These are phyloP conservation scores for Caenorhabditis tropicalis DNA, from an alignment of 1,140 invertebrate genomes.

Conservation along the genomic window DNA sequence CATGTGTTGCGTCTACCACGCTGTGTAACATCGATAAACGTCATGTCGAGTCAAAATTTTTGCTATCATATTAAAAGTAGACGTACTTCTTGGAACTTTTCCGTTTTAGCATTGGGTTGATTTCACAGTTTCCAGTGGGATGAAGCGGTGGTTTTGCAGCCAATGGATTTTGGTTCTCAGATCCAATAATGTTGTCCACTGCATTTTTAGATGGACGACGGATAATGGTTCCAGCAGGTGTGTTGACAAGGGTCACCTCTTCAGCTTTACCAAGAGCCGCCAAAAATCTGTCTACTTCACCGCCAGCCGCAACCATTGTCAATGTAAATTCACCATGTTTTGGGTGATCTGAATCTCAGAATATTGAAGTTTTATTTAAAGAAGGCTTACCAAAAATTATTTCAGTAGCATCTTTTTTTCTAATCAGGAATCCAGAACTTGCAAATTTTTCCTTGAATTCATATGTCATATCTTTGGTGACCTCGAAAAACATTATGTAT, in stretches of 20 bases:
- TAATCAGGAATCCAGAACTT: not conserved
- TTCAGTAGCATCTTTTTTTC: not conserved
- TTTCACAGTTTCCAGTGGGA: not conserved
- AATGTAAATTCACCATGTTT: slow-evolving; percentile 6
- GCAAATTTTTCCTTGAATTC: slow-evolving; percentile 1
- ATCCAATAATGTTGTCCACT: not conserved
- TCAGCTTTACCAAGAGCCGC: not conserved
- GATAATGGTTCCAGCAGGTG: not conserved
- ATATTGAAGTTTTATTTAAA: not conserved
- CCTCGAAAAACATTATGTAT: slow-evolving; percentile 26
- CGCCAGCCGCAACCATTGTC: not conserved
- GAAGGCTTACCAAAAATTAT: not conserved
- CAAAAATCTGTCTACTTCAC: not conserved
- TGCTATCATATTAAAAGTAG: no score
- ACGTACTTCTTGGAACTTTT: slow-evolving; percentile 14
- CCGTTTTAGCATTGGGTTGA: not conserved
- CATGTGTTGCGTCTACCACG: not conserved
- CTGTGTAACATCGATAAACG: no score
- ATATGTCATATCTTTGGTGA: slow-evolving; percentile 23
- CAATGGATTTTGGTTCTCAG: not conserved
- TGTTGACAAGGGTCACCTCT: not conserved
- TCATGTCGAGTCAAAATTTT: no score
- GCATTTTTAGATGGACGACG: not conserved
- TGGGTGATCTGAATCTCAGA: not conserved
- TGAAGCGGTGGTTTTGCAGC: slow-evolving; percentile 8